phyloP scores from a whole-genome alignment of 2,888 invertebrate species.

The Tinea trinotella region DNA sequence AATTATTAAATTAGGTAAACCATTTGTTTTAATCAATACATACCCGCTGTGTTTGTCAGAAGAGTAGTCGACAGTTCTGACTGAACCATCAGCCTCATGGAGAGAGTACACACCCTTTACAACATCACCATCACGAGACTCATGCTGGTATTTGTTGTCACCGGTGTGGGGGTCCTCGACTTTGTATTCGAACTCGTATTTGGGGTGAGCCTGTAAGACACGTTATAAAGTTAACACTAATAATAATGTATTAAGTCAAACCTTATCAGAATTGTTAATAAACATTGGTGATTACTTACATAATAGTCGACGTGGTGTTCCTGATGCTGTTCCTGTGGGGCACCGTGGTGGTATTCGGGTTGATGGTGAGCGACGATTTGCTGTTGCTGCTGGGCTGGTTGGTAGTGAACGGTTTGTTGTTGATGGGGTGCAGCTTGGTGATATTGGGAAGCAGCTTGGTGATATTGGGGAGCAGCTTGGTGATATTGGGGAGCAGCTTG shows the following conservation, averaged over 20 bases:
- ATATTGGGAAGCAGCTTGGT: not conserved
- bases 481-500: slow-evolving; percentile 26
- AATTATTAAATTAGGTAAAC: not conserved
- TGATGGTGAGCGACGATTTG: slow-evolving; percentile 28
- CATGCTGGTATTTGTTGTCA: slow-evolving; percentile 18
- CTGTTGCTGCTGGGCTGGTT: slow-evolving; percentile 11
- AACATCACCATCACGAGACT: slow-evolving; percentile 16
- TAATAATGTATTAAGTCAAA: too few relatives aligned
- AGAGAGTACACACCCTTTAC: slow-evolving; percentile 27
- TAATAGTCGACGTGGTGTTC: slow-evolving; percentile 31
- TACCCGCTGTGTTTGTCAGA: slow-evolving; percentile 40
- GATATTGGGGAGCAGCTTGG: slow-evolving; percentile 26
- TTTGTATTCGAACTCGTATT: slow-evolving; percentile 45
- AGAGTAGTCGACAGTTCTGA: slow-evolving; percentile 43
- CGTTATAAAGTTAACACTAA: not conserved
- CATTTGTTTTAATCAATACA: slow-evolving; percentile 6
- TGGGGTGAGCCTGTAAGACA: slow-evolving; percentile 32
- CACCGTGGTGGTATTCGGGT: slow-evolving; percentile 26
- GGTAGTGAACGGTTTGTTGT: not conserved
- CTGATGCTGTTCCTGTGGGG: slow-evolving; percentile 39
- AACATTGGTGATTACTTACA: slow-evolving; percentile 4
- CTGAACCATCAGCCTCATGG: slow-evolving; percentile 45
- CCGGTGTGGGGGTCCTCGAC: slow-evolving; percentile 37
- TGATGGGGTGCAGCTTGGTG: not conserved
- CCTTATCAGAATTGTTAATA: not conserved